Evolutionary conservation across 2,888 invertebrate species (phyloP).

Genomic region (Listrodromus nycthemerus): DNA sequence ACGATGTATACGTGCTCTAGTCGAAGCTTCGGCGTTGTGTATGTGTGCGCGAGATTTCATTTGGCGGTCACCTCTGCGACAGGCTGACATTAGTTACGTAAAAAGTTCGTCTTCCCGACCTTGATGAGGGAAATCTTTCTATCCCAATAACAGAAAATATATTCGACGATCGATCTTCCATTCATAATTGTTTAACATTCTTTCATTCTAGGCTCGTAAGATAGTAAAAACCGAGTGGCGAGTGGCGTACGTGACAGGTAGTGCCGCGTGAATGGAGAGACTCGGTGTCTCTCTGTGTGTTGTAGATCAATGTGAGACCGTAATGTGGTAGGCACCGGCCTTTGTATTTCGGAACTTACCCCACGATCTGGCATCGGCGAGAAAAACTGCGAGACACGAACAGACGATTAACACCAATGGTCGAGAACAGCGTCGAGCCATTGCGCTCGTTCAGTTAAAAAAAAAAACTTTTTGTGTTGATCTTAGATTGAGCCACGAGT

Average conservation of each 20-base stretch:
- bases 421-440: constrained; percentile 72
- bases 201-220: constrained; percentile 40
- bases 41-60: constrained; percentile 44
- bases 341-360: constrained; percentile 74
- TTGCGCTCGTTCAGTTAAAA: constrained; percentile 70
- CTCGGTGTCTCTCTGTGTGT: constrained; percentile 49
- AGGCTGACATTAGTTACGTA: constrained; percentile 60
- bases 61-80: constrained; percentile 67
- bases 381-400: constrained; percentile 66
- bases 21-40: background rate
- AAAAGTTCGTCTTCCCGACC: constrained; percentile 34
- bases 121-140: background rate
- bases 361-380: constrained; percentile 77
- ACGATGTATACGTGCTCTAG: background rate
- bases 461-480: background rate
- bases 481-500: constrained; percentile 4
- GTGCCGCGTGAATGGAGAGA: constrained; percentile 79
- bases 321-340: constrained; percentile 11
- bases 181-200: constrained; percentile 47
- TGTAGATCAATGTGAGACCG: constrained; percentile 34
- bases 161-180: constrained; percentile 33
- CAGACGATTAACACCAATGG: constrained; percentile 63
- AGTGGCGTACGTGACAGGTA: constrained; percentile 82
- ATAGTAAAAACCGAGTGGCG: constrained; percentile 49
- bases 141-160: background rate